Evolutionary conservation across 1,140 invertebrate genomes (phyloP), one percentile per base, ranked within the genome.

Genomic region (Phymastichus coffea): DNA sequence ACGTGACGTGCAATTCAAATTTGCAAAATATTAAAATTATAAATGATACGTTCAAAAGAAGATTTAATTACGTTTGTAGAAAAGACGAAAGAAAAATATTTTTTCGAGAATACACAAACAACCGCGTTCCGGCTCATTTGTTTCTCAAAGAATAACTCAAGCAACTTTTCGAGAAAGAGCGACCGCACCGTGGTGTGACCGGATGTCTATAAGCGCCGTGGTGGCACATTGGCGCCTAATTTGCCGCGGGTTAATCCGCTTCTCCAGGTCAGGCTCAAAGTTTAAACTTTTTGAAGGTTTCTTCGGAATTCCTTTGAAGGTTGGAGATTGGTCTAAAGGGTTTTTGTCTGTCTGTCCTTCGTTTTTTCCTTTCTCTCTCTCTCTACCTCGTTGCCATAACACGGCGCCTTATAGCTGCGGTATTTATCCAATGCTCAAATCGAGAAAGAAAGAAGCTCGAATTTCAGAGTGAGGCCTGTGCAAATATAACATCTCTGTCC

Each of bases 351-450:
- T n/a, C n/a, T n/a, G n/a, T 26, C 12, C 37, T 19, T 28, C 33
- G 10, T 12, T 2, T 10, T 19, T 20, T n/a, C n/a, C 44, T 28
- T n/a, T 3, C 15, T 19, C 22, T 15, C 8, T 28, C 15, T 9
- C 1, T 7, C 25, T 51, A 30, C 28, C n/a, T 4, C 25, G 10
- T 30, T n/a, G 55, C 33, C 55, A 33, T 49, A 49, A 49, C 46
- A 49, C 43, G 25, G 25, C 55, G 46, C 47, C 56, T 10, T 38
- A 51, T 58, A 12, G 10, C 17, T 20, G 8, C 47, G 56, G 25
- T 58, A 44, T 51, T 58, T 43, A 43, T 41, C 12, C 47, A 17
- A 7, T 9, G 2, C 47, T 43, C 23, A n/a, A 33, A 49, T 57
- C 46, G 23, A 41, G 22, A n/a, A 7, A 1, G 2, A 15, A n/a